Percentiles rank a stretch among this genome's conserved stretches.
Conservation (phyloP, 1,140 invertebrate genomes). For the Drusus annulatus region DNA sequence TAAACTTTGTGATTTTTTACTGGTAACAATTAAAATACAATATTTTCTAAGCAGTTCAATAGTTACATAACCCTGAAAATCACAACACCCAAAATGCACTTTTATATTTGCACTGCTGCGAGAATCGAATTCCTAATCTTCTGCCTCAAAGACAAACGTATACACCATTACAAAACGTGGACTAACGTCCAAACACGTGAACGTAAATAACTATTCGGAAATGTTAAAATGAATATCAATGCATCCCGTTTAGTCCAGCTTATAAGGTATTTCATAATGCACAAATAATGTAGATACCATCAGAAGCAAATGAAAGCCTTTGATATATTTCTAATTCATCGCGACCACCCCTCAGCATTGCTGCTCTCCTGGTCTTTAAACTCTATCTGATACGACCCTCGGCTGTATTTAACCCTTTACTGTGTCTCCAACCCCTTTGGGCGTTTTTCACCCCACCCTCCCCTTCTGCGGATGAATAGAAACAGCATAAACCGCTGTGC, state of each 20-base stretch:
- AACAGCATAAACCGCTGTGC: slow-evolving; percentile 55
- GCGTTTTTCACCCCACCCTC: slow-evolving; percentile 37
- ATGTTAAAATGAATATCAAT: too few relatives aligned
- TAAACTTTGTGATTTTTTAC: too few relatives aligned
- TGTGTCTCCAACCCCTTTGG: slow-evolving; percentile 11
- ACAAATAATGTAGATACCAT: not conserved
- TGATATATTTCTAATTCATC: slow-evolving; percentile 53
- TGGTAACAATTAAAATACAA: too few relatives aligned
- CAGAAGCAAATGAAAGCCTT: slow-evolving; percentile 31
- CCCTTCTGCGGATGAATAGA: slow-evolving; percentile 54
- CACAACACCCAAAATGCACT: too few relatives aligned
- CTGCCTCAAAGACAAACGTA: too few relatives aligned
- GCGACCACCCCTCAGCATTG: slow-evolving; percentile 49
- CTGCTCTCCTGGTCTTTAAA: slow-evolving; percentile 42
- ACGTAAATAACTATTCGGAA: too few relatives aligned
- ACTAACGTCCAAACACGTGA: too few relatives aligned
- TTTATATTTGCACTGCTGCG: too few relatives aligned
- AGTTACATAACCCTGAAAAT: too few relatives aligned
- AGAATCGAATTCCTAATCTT: too few relatives aligned
- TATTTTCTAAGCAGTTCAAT: too few relatives aligned
- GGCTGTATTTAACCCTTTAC: slow-evolving; percentile 55
- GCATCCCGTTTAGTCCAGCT: not conserved
- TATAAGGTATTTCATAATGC: not conserved
- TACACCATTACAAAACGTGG: too few relatives aligned
- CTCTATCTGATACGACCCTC: slow-evolving; percentile 56